A percentile compares a stretch with the other conserved stretches of the same genome.
Conservation (phyloP, 2,888 invertebrate species). For the Ophioninae sp. region DNA sequence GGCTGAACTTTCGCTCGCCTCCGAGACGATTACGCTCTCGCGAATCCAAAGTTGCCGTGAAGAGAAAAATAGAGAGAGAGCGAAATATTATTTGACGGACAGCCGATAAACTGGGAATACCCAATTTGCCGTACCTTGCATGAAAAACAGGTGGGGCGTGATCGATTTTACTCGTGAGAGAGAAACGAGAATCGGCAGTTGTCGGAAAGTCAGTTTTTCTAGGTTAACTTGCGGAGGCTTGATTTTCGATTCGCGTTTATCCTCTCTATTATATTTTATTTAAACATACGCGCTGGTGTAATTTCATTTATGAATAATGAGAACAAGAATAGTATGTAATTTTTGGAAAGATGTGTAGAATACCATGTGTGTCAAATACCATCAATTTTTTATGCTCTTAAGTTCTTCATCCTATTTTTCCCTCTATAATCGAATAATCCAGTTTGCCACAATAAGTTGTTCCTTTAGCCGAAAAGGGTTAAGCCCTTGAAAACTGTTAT, state of each 20-base stretch:
- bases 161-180: constrained; percentile 36
- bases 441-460: too few species aligned
- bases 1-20: constrained; percentile 24
- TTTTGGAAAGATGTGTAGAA: too few species aligned
- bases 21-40: constrained; percentile 2
- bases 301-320: too few species aligned
- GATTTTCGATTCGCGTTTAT: neutral
- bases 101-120: constrained; percentile 49
- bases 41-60: neutral
- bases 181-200: constrained; percentile 13
- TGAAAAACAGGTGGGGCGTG: constrained; percentile 3
- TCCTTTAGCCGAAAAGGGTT: too few species aligned
- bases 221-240: constrained; percentile 8
- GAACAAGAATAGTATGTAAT: too few species aligned
- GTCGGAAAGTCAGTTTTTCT: constrained; percentile 16
- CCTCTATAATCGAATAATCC: too few species aligned
- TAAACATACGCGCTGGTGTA: too few species aligned
- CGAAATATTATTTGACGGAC: constrained; percentile 51
- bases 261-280: neutral
- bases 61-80: constrained; percentile 1
- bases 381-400: too few species aligned
- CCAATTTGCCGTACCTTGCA: constrained; percentile 24
- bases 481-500: too few species aligned
- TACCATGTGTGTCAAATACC: too few species aligned
- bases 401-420: too few species aligned